phyloP scores from a whole-genome alignment of 2,888 invertebrate genomes.

The Caradrina kadenii region DNA sequence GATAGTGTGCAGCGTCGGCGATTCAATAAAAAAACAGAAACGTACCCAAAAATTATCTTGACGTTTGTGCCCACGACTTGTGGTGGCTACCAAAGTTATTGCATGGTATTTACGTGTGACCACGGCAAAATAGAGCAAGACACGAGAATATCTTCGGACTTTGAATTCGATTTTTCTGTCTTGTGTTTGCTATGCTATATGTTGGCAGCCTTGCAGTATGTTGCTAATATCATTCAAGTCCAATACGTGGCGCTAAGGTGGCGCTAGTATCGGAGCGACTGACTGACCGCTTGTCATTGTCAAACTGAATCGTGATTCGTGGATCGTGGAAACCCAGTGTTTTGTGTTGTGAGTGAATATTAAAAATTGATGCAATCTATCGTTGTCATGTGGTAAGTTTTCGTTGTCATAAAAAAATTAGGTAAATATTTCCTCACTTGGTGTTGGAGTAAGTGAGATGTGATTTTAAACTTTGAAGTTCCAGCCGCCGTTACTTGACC shows the following conservation, averaged over 20 bases:
- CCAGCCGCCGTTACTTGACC: constrained; percentile 87
- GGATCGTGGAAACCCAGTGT: constrained; percentile 81
- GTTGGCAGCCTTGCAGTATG: constrained; percentile 33
- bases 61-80: too few species aligned
- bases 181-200: background rate
- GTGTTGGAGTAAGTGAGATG: constrained; percentile 18
- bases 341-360: constrained; percentile 88
- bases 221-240: constrained; percentile 44
- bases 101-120: too few species aligned
- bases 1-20: too few species aligned
- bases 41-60: too few species aligned
- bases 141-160: constrained; percentile 11
- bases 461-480: constrained; percentile 59
- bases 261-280: constrained; percentile 77
- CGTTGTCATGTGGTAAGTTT: constrained; percentile 88
- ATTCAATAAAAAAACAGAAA: too few species aligned
- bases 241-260: constrained; percentile 84
- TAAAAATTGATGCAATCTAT: constrained; percentile 78
- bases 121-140: background rate
- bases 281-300: constrained; percentile 61
- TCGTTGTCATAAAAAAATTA: constrained; percentile 42
- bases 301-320: constrained; percentile 74
- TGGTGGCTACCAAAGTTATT: too few species aligned
- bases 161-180: background rate
- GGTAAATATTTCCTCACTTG: constrained; percentile 14